Base-by-base conservation (phyloP, 1,140 invertebrate species). In the Mycetomoellerius zeteki region DNA sequence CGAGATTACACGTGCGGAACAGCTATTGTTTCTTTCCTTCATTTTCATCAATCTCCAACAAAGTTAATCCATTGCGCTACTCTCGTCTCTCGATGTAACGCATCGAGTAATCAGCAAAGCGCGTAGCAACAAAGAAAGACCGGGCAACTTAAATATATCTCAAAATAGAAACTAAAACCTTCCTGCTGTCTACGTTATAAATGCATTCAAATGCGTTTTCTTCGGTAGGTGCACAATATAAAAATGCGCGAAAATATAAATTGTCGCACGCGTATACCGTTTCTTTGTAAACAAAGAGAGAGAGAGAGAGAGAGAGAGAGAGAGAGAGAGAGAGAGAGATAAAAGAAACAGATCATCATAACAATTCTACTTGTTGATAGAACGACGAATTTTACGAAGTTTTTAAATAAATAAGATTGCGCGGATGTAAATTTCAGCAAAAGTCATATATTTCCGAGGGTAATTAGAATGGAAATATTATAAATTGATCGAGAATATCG, bases 1-100 rank as follows among this genome's bases (percentile, higher is more conserved):
- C 27, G 19, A 80, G 60, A 67, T 65, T 80, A 67, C 54, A 14
- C 54, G 30, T 75, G 52, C 43, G 16, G 14, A n/a, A 64, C 75
- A 1, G 16, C 4, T n/a, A 33, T 65, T 67, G 14, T 33, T 65
- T 47, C 19, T 30, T 52, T 33, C 1, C 7, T 50, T 33, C 27
- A 12, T 52, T 67, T 47, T 52, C 16, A 50, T 24, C 19, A 19
- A 43, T 72, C 21, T 16, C 1, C 21, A 3, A 37, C 5, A 27
- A 58, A 43, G 24, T 81, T 58, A 80, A 67, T 67, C 47, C 3
- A 5, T 60, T 54, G 6, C 8, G 21, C 3, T n/a, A 60, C 37
- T 43, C 37, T 43, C 37, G 37, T 30, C 30, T 3, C 7, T 21
- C n/a, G 43, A 37, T 16, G 19, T 14, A n/a, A 60, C 12, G n/a